A percentile compares a stretch with the other conserved stretches of the same genome.
Evolutionary conservation across 2,113 vertebrate species (phyloP).

Genomic region (Xyliphius kryptos): DNA sequence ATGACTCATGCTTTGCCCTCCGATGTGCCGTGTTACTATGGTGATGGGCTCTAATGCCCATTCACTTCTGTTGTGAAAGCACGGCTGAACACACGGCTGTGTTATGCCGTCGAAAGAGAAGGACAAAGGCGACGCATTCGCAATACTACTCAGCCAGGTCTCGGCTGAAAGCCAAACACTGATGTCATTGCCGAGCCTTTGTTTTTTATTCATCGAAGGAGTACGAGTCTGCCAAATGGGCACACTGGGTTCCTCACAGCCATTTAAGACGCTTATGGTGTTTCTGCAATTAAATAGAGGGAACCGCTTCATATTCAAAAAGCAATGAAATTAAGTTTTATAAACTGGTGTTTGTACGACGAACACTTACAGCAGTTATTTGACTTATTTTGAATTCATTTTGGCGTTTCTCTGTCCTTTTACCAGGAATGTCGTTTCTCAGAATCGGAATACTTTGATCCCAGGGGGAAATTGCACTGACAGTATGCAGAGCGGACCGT

Average conservation of each 20-base stretch:
- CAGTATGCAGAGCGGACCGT: no score
- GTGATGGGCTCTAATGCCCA: conserved; percentile 48
- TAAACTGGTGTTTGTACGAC: no score
- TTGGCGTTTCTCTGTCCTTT: no score
- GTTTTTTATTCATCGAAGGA: conserved; percentile 14
- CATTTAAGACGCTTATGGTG: conserved; percentile 26
- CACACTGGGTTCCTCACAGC: conserved; percentile 7
- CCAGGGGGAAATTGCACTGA: no score
- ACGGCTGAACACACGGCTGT: conserved; percentile 34
- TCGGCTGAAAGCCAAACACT: conserved; percentile 49
- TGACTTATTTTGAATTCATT: no score
- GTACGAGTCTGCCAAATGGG: background rate
- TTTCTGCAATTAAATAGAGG: conserved; percentile 13
- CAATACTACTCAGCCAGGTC: conserved; percentile 29
- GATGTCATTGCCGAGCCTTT: conserved; percentile 47
- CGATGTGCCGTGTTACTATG: conserved; percentile 56
- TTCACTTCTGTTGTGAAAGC: conserved; percentile 43
- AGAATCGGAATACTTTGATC: no score
- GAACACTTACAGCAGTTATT: no score
- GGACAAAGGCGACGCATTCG: conserved; percentile 24
- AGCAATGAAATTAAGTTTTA: no score
- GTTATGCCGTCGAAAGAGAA: conserved; percentile 3
- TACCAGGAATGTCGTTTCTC: no score
- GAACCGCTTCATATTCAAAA: background rate
- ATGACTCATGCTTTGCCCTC: conserved; percentile 58